These are phyloP conservation scores for Neotragus moschatus DNA, from an alignment of 2,113 vertebrate genomes.

Conservation along the genomic window DNA sequence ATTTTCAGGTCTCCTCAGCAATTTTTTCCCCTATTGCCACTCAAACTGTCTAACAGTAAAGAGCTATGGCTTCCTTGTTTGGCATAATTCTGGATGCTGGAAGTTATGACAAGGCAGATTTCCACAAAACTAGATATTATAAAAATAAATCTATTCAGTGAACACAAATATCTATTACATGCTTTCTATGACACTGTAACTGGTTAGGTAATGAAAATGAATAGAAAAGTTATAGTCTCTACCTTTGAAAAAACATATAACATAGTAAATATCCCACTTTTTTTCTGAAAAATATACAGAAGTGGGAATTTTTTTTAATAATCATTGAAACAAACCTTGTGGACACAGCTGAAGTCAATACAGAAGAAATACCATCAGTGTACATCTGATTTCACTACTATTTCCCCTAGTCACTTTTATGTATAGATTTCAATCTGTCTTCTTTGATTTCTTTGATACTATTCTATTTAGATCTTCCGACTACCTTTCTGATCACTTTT, in stretches of 20 bases:
- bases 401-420: neutral
- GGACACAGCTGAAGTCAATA: neutral
- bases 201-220: conserved; percentile 10
- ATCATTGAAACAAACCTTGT: conserved; percentile 25
- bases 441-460: neutral
- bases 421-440: neutral
- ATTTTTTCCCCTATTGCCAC: neutral
- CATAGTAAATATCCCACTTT: neutral
- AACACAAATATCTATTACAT: neutral
- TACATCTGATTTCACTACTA: neutral
- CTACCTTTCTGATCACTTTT: neutral
- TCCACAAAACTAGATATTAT: neutral
- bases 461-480: neutral
- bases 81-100: neutral
- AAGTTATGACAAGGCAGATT: neutral
- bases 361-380: neutral
- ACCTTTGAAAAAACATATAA: neutral
- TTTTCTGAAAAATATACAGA: neutral
- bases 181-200: neutral
- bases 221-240: conserved; percentile 12
- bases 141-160: neutral
- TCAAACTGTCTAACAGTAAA: neutral
- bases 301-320: neutral
- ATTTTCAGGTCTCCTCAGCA: neutral
- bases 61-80: neutral